Base-by-base conservation (phyloP, 30 jellyfish, hydroid and myxozoan genomes). In the Cassiopea andromeda region DNA sequence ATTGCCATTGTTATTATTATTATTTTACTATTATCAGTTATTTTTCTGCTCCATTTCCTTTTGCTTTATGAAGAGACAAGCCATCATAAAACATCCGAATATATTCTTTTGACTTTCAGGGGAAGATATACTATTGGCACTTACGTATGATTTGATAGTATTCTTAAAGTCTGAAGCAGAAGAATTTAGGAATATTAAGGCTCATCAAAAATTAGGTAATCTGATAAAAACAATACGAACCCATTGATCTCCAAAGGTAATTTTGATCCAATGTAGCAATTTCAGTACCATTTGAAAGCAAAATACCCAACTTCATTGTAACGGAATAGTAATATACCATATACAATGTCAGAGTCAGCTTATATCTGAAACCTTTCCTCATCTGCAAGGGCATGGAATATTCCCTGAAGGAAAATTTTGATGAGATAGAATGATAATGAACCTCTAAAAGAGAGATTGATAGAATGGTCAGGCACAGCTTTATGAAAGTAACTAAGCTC, bases 221-320 rank as follows among this genome's bases (percentile, higher is more conserved):
- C 27, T 9, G 38, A 27, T 27, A 27, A 27, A 27, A 27, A 27
- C 43, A 64, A 64, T 14, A 61, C 80, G 10, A 44, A 83, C 91
- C 91, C 76, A 83, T 83, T 50, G 91, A 83, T 70, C 84, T 58
- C 54, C 85, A 44, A 2, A 83, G 84, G 48, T 60, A 50, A 19
- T 80, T 7, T 57, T 49, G 60, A 48, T 83, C 85, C 78, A 83
- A 54, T 16, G 91, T 78, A 3, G 44, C 59, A 60, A 83, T 27
- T 61, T 83, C 85, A 45, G 91, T 83, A 10, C 91, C 91, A 54
- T 69, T 83, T 48, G 91, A 78, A 13, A 83, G 49, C 19, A 49
- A 17, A 19, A 83, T 69, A 12, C 91, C 91, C 44, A 83, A 49
- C 58, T 83, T 69, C 60, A 83, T 19, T 60, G 72, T 46, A 68